These are phyloP conservation scores for Petrocephalus schoutedeni DNA, from an alignment of 2,797 vertebrate species.

Conservation along the genomic window DNA sequence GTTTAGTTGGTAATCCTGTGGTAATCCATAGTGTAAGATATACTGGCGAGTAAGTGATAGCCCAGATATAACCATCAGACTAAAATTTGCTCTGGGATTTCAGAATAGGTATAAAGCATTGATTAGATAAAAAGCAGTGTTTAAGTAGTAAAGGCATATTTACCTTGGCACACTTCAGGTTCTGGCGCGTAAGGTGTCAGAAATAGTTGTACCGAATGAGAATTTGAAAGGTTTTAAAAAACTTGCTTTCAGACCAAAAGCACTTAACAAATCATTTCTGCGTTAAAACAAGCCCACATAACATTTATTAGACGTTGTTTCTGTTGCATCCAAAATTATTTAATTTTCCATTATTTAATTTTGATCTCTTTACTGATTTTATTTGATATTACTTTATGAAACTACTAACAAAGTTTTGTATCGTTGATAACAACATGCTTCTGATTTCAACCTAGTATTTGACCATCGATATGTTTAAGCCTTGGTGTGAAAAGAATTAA, in stretches of 20 bases:
- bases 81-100: conserved; percentile 1
- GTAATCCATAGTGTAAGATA: not conserved
- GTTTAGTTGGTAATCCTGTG: not conserved
- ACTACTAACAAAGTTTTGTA: not conserved
- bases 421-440: not conserved
- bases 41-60: not conserved
- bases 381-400: conserved; percentile 5
- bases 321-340: not conserved
- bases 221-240: not conserved
- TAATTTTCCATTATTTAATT: not conserved
- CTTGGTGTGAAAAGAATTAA: not conserved
- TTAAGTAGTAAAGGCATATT: not conserved
- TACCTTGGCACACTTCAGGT: not conserved
- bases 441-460: not conserved
- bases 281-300: not conserved
- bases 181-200: not conserved
- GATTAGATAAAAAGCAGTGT: not conserved
- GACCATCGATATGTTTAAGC: not conserved
- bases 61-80: not conserved
- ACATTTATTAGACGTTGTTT: not conserved
- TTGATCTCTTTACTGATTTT: not conserved
- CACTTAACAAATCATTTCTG: not conserved
- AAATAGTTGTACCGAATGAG: not conserved
- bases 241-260: not conserved
- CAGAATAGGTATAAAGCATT: not conserved